phyloP scores from a whole-genome alignment of 2,113 vertebrate species.

The Pyxicephalus adspersus region DNA sequence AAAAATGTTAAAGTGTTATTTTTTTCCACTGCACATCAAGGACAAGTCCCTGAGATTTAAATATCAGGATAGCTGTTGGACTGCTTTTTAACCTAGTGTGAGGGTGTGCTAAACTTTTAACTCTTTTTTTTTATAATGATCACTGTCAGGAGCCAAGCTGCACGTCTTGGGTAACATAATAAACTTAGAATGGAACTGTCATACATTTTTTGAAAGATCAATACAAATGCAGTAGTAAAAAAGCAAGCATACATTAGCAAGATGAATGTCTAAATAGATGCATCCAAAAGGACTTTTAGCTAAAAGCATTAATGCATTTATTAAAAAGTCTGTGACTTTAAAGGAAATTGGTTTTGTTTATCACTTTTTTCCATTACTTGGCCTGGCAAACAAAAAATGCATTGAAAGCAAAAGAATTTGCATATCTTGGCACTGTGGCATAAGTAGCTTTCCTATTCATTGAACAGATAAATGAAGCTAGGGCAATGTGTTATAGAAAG shows the following conservation, averaged over 20 bases:
- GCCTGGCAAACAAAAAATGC: conserved; percentile 67
- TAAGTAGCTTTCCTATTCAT: conserved; percentile 76
- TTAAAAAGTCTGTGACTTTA: conserved; percentile 61
- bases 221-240: conserved; percentile 15
- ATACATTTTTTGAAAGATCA: conserved; percentile 9
- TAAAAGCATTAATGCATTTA: conserved; percentile 60
- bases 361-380: conserved; percentile 64
- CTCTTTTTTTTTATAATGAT: no score
- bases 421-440: conserved; percentile 63
- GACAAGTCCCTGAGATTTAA: no score
- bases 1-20: no score
- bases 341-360: conserved; percentile 65
- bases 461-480: conserved; percentile 76
- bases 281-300: conserved; percentile 56
- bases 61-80: no score
- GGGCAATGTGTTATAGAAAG: conserved; percentile 64
- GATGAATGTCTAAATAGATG: conserved; percentile 30
- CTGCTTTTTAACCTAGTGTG: no score
- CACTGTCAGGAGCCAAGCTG: no score
- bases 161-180: neutral
- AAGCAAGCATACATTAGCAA: conserved; percentile 16
- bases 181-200: neutral
- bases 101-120: no score
- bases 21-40: no score
- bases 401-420: conserved; percentile 67